Evolutionary conservation across 1,140 invertebrate species (phyloP).

Genomic region (Rhagoletis zephyria): DNA sequence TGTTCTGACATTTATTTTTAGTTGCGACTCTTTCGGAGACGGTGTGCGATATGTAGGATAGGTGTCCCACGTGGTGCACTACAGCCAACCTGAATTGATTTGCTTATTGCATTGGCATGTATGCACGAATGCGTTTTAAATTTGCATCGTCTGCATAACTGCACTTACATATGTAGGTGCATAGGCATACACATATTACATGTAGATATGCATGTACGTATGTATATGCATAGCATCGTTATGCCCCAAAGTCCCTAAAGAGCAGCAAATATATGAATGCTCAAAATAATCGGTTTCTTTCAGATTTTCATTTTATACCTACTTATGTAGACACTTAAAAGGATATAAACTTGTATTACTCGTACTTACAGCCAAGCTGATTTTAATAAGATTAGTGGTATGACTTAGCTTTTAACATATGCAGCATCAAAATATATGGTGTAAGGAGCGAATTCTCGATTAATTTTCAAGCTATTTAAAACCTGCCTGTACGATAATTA

Average conservation of each 20-base stretch:
- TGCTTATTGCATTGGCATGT: conserved; percentile 9
- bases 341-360: not conserved
- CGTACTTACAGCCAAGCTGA: not conserved
- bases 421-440: not conserved
- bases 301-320: not conserved
- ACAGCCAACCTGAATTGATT: not conserved
- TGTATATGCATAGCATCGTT: not conserved
- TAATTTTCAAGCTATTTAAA: not conserved
- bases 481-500: no score
- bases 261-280: conserved; percentile 32
- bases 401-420: not conserved
- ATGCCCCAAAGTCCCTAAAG: not conserved
- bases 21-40: no score
- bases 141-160: not conserved
- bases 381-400: not conserved
- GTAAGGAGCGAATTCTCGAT: conserved; percentile 28
- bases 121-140: not conserved
- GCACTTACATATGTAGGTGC: not conserved
- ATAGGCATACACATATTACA: not conserved
- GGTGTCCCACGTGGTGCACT: not conserved
- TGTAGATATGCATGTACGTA: not conserved
- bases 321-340: not conserved
- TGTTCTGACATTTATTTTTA: not conserved
- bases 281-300: conserved; percentile 39
- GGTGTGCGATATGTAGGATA: no score